Conservation (phyloP, 2,113 vertebrate species). For the Lamprologus tigripictilis region DNA sequence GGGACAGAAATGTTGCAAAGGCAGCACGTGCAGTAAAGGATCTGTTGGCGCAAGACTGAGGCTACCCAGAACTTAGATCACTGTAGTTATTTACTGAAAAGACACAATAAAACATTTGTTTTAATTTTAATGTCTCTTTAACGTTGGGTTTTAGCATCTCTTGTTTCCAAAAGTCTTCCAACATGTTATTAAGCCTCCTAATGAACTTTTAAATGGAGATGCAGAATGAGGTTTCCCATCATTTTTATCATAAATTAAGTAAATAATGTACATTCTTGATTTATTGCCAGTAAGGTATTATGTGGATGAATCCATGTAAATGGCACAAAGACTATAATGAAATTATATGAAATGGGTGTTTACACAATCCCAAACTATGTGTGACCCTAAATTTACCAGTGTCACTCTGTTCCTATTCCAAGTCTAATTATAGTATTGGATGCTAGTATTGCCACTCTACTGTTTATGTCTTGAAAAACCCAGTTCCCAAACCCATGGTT, state of each 20-base stretch:
- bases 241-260: background rate
- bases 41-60: background rate
- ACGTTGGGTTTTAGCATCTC: background rate
- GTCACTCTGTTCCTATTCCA: background rate
- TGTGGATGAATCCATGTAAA: background rate
- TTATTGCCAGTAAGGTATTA: background rate
- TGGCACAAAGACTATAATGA: background rate
- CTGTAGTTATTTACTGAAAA: background rate
- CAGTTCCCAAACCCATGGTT: background rate
- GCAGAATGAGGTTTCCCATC: background rate
- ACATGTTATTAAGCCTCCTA: background rate
- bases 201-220: background rate
- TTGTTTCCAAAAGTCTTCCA: background rate
- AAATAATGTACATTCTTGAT: background rate
- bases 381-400: background rate
- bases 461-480: constrained; percentile 8
- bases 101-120: background rate
- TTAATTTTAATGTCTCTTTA: background rate
- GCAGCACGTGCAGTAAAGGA: constrained; percentile 15
- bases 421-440: background rate
- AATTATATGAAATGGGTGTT: background rate
- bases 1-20: constrained; percentile 18
- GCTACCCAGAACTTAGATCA: background rate
- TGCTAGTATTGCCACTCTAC: background rate
- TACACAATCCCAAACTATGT: background rate